Evolutionary conservation across 1,140 invertebrate species (phyloP).

Genomic region (Asbolus verrucosus): DNA sequence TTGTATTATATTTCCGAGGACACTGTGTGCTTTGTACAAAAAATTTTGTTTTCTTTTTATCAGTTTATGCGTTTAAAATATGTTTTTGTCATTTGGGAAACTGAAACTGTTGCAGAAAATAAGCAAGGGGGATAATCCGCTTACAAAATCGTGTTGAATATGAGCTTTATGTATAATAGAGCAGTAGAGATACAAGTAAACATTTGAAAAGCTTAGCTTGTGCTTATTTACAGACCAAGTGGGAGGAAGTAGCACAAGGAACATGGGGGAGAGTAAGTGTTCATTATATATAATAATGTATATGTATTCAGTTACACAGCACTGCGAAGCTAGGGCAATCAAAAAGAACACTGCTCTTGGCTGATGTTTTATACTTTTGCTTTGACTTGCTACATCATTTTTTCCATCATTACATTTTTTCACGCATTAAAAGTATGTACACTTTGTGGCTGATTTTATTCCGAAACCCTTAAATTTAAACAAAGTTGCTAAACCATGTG

Average conservation of each 20-base stretch:
- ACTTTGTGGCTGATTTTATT: constrained; percentile 3
- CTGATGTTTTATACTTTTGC: constrained; percentile 36
- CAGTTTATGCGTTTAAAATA: not conserved
- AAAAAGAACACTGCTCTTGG: constrained; percentile 32
- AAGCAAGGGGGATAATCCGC: constrained; percentile 24
- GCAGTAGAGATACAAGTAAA: constrained; percentile 41
- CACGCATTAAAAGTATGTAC: constrained; percentile 4
- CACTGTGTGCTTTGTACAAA: not conserved
- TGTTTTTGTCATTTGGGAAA: constrained; percentile 10
- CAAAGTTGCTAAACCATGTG: too few relatives aligned
- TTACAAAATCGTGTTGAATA: constrained; percentile 30
- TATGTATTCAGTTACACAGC: constrained; percentile 43
- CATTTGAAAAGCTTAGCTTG: constrained; percentile 46
- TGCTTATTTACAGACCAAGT: constrained; percentile 58
- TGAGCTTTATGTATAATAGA: constrained; percentile 40
- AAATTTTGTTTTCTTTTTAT: not conserved
- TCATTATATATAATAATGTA: constrained; percentile 47
- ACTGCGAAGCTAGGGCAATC: constrained; percentile 30
- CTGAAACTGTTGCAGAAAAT: constrained; percentile 18
- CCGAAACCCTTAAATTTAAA: too few relatives aligned
- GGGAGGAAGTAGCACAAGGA: constrained; percentile 58
- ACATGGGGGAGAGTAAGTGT: constrained; percentile 60
- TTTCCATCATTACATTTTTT: constrained; percentile 21
- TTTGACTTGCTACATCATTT: constrained; percentile 36
- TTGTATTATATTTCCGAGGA: not conserved